Evolutionary conservation across 2,113 vertebrate genomes (phyloP), one percentile per base, ranked within the genome.

Genomic region (Halichoeres trimaculatus): DNA sequence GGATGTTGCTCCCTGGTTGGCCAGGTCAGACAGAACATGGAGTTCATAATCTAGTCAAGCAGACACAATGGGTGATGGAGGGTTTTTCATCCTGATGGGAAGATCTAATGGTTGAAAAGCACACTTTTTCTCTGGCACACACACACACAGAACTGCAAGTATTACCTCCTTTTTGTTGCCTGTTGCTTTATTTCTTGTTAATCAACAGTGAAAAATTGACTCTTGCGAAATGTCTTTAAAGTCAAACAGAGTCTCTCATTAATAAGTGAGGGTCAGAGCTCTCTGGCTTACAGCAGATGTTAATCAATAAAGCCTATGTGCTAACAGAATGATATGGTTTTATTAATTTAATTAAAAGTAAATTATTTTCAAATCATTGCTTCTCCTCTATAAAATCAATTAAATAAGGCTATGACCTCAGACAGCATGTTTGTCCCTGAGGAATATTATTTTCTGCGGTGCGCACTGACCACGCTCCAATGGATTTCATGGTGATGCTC

Each of bases 11-110:
- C 53, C 48, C 50, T 73, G 67, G 61, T 72, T 72, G 56, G 53
- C 64, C 40, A 59, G 71, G 69, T 71, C 80, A 76, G 66, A 81
- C 77, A 78, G 81, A 75, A 78, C 64, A 78, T 47, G 64, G 59
- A 86, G 82, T 88, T 88, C 88, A 80, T 72, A 47, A 82, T 85
- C 70, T 78, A 86, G 85, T 85, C 81, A 81, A 76, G 78, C 85
- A 74, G 70, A 89, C 66, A 74, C 72, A 77, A 82, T 70, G 38
- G 60, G 48, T 82, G 75, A 87, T 45, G 77, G 76, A 76, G 71
- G 62, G 17, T 67, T 76, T 70, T 74, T 67, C 61, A 62, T 66
- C 58, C 38, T 69, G 64, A 74, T 70, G 69, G 78, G 76, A 86
- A 78, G 56, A 75, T 67, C 72, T 74, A 73, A 83, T 82, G 61